phyloP scores from a whole-genome alignment of 35 echinoderm and acorn worm genomes.

The Ptychodera flava region DNA sequence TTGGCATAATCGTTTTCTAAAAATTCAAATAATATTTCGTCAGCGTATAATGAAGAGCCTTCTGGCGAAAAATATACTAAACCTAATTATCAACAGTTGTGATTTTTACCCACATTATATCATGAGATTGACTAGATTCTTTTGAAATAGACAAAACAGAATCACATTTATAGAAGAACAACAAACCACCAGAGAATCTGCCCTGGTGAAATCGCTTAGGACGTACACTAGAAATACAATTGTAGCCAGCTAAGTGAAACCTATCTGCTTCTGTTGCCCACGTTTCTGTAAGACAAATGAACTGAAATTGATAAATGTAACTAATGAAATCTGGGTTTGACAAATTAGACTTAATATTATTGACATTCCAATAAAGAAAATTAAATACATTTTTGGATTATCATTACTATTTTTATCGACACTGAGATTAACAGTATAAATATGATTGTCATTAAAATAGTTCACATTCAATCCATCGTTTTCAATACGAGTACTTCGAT shows the following conservation, averaged over 20 bases:
- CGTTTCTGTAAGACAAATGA: background rate
- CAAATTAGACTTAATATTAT: too few relatives aligned
- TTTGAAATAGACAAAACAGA: background rate
- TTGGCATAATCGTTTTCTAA: background rate
- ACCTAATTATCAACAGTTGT: background rate
- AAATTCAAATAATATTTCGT: background rate
- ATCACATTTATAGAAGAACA: background rate
- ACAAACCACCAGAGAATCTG: background rate
- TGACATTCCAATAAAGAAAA: too few relatives aligned
- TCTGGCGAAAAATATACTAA: background rate
- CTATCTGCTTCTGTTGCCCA: background rate
- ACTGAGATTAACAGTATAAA: too few relatives aligned
- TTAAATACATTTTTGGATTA: too few relatives aligned
- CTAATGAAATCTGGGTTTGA: background rate
- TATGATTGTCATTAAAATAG: too few relatives aligned
- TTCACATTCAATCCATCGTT: too few relatives aligned
- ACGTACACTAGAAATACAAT: background rate
- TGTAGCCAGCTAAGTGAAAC: background rate
- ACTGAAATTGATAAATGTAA: background rate
- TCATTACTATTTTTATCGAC: too few relatives aligned
- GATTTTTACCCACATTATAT: background rate
- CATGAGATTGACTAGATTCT: background rate
- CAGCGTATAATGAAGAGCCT: background rate
- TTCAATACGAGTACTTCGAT: too few relatives aligned
- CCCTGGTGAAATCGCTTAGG: background rate